These are phyloP conservation scores for Cistogaster globosa DNA, from an alignment of 2,888 invertebrate species.

Conservation along the genomic window DNA sequence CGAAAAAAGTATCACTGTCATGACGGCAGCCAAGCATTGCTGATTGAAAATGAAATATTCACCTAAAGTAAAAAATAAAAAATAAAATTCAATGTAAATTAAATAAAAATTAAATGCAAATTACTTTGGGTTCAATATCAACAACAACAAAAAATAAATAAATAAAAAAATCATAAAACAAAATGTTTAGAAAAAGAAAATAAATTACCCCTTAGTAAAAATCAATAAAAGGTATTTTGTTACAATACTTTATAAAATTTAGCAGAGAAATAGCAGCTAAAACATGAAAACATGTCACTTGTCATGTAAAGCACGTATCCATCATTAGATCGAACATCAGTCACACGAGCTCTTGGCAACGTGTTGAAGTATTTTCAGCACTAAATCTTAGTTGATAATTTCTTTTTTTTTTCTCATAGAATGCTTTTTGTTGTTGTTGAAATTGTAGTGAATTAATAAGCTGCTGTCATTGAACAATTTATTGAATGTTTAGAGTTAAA, in stretches of 20 bases:
- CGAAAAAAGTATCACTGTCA: constrained; percentile 56
- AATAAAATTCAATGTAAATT: constrained; percentile 54
- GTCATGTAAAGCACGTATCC: constrained; percentile 64
- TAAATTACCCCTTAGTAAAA: constrained; percentile 65
- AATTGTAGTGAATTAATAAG: constrained; percentile 34
- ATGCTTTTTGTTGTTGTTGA: background rate
- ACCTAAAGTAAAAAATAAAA: background rate
- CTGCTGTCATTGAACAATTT: constrained; percentile 38
- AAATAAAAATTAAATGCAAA: constrained; percentile 70
- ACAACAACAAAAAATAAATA: constrained; percentile 3
- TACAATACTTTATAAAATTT: constrained; percentile 38
- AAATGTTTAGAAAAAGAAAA: constrained; percentile 34
- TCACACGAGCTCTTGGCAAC: background rate
- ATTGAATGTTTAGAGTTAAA: constrained; percentile 29
- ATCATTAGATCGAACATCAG: constrained; percentile 41
- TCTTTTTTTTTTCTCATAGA: constrained; percentile 25
- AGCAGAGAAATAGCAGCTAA: background rate
- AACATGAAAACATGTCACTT: constrained; percentile 51
- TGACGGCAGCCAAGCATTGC: constrained; percentile 51
- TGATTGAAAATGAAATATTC: constrained; percentile 60
- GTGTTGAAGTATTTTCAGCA: constrained; percentile 18
- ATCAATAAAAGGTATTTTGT: constrained; percentile 43
- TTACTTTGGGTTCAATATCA: constrained; percentile 47
- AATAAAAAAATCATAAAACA: background rate
- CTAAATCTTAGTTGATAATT: constrained; percentile 53